Percentiles rank a stretch among this genome's conserved stretches.
These are phyloP conservation scores for Gastracanthus pulcherrimus DNA, from an alignment of 2,888 invertebrate genomes.

Conservation along the genomic window DNA sequence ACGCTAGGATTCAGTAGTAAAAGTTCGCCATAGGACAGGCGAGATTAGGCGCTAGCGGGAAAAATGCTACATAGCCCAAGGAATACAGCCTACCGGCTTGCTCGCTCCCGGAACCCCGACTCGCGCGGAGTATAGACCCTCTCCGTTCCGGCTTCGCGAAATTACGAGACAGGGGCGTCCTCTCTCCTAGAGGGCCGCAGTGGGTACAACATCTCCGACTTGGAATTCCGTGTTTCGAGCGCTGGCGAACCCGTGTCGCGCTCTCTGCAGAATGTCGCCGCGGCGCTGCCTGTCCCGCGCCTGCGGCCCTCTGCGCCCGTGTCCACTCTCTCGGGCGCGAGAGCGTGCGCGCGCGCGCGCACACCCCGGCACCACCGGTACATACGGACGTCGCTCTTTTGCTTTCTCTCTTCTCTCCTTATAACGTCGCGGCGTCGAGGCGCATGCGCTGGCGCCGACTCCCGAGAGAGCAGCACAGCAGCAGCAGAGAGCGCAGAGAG, in stretches of 20 bases:
- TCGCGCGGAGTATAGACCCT: background rate
- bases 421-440: conserved; percentile 23
- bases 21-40: background rate
- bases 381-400: conserved; percentile 9
- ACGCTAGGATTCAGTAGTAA: background rate
- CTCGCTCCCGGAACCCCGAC: background rate
- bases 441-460: conserved; percentile 45
- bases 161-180: conserved; percentile 18
- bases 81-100: too few relatives aligned
- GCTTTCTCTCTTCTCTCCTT: conserved; percentile 44
- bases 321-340: background rate
- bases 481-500: too few relatives aligned
- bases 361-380: background rate
- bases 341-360: background rate
- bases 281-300: background rate
- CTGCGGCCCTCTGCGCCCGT: background rate
- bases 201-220: background rate
- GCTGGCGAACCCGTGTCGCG: conserved; percentile 68
- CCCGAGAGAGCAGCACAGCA: too few relatives aligned
- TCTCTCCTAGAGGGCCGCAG: background rate
- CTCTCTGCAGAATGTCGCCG: background rate
- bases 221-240: conserved; percentile 68
- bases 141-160: background rate
- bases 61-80: too few relatives aligned
- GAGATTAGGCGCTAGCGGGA: too few relatives aligned